phyloP scores from a whole-genome alignment of 2,797 vertebrate species.

The Neopelma chrysocephalum region DNA sequence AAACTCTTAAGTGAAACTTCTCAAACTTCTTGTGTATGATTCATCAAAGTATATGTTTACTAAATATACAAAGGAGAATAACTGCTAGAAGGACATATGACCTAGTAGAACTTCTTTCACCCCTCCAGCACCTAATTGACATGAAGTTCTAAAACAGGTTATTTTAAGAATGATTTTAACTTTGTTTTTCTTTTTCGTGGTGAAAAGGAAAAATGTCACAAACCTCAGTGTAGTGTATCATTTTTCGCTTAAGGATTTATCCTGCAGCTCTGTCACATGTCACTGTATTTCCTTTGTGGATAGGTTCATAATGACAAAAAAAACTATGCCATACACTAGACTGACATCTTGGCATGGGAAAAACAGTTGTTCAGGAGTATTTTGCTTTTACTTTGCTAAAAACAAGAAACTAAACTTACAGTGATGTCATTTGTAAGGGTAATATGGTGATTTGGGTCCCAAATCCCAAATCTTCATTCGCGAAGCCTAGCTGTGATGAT shows the following conservation, averaged over 20 bases:
- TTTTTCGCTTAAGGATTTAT: not conserved
- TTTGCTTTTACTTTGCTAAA: not conserved
- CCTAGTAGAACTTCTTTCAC: not conserved
- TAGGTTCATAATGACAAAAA: not conserved
- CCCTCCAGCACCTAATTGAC: not conserved
- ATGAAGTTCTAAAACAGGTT: not conserved
- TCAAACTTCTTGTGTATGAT: not conserved
- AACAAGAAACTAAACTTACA: not conserved
- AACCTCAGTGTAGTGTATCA: not conserved
- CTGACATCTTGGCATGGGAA: not conserved
- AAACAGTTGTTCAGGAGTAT: not conserved
- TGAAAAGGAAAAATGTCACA: not conserved
- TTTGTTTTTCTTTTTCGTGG: not conserved
- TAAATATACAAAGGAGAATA: not conserved
- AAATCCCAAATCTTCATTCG: no score
- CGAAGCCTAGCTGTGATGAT: no score
- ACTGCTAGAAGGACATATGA: not conserved
- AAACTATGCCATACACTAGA: accelerated
- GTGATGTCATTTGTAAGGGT: not conserved
- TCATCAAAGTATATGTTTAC: not conserved
- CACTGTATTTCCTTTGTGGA: not conserved
- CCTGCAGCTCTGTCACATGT: not conserved
- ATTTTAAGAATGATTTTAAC: not conserved
- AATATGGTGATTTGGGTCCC: no score
- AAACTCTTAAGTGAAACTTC: not conserved